Evolutionary conservation across 2,113 vertebrate species (phyloP), one percentile per base, ranked within the genome.

Genomic region (Osmerus eperlanus): DNA sequence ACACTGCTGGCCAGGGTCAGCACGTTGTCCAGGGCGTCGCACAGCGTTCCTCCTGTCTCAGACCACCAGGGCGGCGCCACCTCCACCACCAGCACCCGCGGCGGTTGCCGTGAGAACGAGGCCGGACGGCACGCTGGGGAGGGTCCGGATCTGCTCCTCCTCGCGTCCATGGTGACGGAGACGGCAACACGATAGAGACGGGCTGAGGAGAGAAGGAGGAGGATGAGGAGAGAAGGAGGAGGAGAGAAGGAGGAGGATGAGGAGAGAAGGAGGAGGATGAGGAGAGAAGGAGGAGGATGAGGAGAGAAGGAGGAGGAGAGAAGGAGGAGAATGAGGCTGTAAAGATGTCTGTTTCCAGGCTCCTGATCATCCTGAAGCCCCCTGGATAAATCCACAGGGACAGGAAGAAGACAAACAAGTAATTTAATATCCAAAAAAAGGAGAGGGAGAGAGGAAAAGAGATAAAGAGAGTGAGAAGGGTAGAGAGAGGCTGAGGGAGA

Each of bases 11-110:
- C 91, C 76, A 99, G 72, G 9, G 92, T 91, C 65, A 99, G 91
- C 21, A 93, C 87, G 68, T 98, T 96, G 2, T 97, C 93, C 73
- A 99, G 91, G 36, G 96, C 96, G 71, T 98, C 90, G 21, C 93
- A 94, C 61, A 99, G 76, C 6, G 91, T 84, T 0, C 85, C 67
- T 21, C 92, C 85, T 18, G 89, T 92, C n/a, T 88, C 85, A 71
- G 88, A 87, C 96, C 96, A 98, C 25, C 85, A 90, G 0, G 95
- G 95, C 0, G 92, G 89, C 1, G 90, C 79, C 0, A 89, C 85
- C 13, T 99, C 95, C 71, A 98, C 86, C 2, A 99, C 87, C 67
- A 99, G 88, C 67, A 96, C 84, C 4, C 88, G 89, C 0, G 90
- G 88, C 1, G 93, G 94, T 77, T 95, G 96, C 72, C 83, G 88